Evolutionary conservation across 2,797 vertebrate genomes (phyloP), one percentile per base, ranked within the genome.

Genomic region (Neosilurus hyrtlii): DNA sequence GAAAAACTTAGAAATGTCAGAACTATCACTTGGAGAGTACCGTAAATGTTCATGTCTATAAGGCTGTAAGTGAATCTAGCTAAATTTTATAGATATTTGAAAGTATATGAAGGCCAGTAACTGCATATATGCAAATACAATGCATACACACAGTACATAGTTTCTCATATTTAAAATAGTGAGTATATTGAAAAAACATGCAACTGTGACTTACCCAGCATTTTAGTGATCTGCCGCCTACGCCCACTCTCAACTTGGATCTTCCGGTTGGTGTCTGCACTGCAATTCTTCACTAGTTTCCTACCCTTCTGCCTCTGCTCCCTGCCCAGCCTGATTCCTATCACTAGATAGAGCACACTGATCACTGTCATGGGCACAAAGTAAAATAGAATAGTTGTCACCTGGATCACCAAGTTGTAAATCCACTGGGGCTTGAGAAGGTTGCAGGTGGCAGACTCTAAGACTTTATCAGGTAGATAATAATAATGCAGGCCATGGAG

Each of bases 371-470:
- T 94, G 79, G 95, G 95, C 6, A 94, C 73, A 12, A 95, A 94
- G 62, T 92, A 95, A 89, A 95, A 95, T 81, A 94, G 93, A 35
- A 95, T 90, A 0, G 95, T 95, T 85, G 94, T 96, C 89, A 95
- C 86, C 87, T 94, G 95, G 90, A 96, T 93, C 65, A 95, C 90
- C 88, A 95, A 86, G 87, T 95, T 94, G 61, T 95, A 96, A 82
- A 95, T 94, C 95, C 95, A 96, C 81, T 93, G 83, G 9, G 95
- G 94, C 79, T 94, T 93, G 20, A 95, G 85, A 80, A 96, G 91
- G 4, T 90, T 91, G 90, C 95, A 96, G 49, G 92, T 95, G 76
- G 95, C 94, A 0, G 95, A 95, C 79, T 95, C 94, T 63, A 91
- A 89, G 80, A 91, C 88, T 24, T 62, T 91, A 67, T 93, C 92